Evolutionary conservation across 1,140 invertebrate species (phyloP), one percentile per base, ranked within the genome.

Genomic region (Periplaneta americana): DNA sequence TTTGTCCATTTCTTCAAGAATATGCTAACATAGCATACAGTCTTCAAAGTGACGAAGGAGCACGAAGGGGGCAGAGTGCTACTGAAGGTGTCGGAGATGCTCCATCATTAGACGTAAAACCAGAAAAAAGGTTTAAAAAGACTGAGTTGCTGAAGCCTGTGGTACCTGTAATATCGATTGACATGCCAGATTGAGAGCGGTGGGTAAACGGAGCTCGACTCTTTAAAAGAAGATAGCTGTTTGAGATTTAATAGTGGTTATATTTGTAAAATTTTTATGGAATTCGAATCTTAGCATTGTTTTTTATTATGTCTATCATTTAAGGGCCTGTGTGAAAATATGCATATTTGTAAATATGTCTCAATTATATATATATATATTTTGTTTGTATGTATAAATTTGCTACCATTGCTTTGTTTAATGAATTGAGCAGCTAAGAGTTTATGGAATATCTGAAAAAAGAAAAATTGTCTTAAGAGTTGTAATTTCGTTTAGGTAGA

Each of bases 11-110:
- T 81, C 91, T 99, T 22, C 97, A 98, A 91, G 97, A 99, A 86
- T 99, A 99, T 87, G 98, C 97, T 8, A 99, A 99, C 88, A 99
- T 99, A 85, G 97, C 97, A 2, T 99, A 99, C 86, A 95, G 94
- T 85, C 84, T 89, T 75, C 87, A 94, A 39, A 87, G 87, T 82
- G 85, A 92, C 48, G 92, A 94, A 82, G 88, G 88, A 78, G 84
- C 90, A 82, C 83, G 87, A 85, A 86, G 89, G 80, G 87, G 88
- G 82, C 81, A 89, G 84, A 84, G 87, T 81, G 74, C 85, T 84
- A 84, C 88, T 83, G 83, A 90, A 74, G 89, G 91, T 87, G 86
- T 35, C 28, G 88, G 89, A 83, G 87, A 88, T 81, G 87, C 91
- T 86, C 85, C 92, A 89, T 88, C 89, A 86, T 85, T 91, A 83